Conservation (phyloP, 2,888 invertebrate species). For the Theretra japonica region DNA sequence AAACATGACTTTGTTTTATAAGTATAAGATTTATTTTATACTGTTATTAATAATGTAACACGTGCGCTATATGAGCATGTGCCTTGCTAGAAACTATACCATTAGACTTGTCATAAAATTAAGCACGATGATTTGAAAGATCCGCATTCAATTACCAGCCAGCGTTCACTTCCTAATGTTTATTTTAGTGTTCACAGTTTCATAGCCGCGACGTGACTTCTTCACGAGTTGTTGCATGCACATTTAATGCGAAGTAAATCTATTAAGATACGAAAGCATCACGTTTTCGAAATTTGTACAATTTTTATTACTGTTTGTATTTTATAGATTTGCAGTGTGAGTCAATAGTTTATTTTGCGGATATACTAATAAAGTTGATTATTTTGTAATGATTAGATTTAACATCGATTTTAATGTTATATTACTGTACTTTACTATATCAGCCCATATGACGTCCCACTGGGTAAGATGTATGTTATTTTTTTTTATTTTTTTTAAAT, state of each 20-base stretch:
- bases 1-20: too few species aligned
- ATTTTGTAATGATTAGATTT: too few species aligned
- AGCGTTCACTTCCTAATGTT: neutral
- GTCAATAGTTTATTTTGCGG: too few species aligned
- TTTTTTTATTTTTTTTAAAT: too few species aligned
- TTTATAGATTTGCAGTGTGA: neutral
- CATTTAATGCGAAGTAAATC: neutral
- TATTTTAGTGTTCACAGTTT: neutral
- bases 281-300: neutral
- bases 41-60: too few species aligned
- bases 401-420: too few species aligned
- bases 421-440: too few species aligned
- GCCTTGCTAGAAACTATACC: neutral
- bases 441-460: too few species aligned
- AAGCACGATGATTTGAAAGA: neutral
- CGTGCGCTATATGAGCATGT: too few species aligned
- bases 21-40: too few species aligned
- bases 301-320: neutral
- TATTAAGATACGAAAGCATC: neutral
- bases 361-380: too few species aligned
- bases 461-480: too few species aligned
- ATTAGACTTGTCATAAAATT: neutral
- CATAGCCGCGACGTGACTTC: neutral
- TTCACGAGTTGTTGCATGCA: conserved; percentile 1
- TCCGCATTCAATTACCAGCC: neutral